Base-by-base conservation (phyloP, 2,888 invertebrate species). In the Galerucella nymphaeae region DNA sequence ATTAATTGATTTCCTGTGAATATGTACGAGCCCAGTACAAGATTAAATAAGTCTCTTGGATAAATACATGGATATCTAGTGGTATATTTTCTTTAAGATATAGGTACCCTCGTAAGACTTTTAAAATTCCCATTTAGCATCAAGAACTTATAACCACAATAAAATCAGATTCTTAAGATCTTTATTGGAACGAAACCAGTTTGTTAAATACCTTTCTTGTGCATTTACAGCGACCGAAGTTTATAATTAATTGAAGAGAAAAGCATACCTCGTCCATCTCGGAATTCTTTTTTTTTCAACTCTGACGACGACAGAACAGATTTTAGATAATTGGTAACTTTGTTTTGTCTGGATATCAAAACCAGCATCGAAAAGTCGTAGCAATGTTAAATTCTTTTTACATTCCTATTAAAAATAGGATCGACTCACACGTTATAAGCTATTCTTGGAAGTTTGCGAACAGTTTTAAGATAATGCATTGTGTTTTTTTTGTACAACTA, bases 141-240 rank as follows among this genome's bases (percentile, higher is more conserved):
- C 61, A 38, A 68, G 61, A 61, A 68, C 50, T 68, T 68, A 68
- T 61, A 53, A 61, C 68, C 18, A 59, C 62, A 68, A 68, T 68
- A 68, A 68, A 68, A 73, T 73, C 73, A 70, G 68, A 65, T 74
- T 71, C 65, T 74, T 55, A 41, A 67, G 71, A 74, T 74, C 71
- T 74, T 74, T 74, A 73, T 70, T 66, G 70, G 57, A 67, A 70
- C 66, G 48, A 73, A 73, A 73, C 73, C 70, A 70, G 73, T 73
- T 73, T 73, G 70, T 73, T 73, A 73, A 70, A 73, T 73, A 66
- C 67, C 72, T 72, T 55, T 67, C 62, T 73, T 66, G 62, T 66
- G 73, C 66, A 66, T 62, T 70, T 63, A 58, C 70, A 59, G 62
- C 65, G 66, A 67, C 65, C 59, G 70, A 73, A 62, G 66, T 58